phyloP scores from a whole-genome alignment of 2,888 invertebrate genomes.

The Chrysotoxum bicinctum region DNA sequence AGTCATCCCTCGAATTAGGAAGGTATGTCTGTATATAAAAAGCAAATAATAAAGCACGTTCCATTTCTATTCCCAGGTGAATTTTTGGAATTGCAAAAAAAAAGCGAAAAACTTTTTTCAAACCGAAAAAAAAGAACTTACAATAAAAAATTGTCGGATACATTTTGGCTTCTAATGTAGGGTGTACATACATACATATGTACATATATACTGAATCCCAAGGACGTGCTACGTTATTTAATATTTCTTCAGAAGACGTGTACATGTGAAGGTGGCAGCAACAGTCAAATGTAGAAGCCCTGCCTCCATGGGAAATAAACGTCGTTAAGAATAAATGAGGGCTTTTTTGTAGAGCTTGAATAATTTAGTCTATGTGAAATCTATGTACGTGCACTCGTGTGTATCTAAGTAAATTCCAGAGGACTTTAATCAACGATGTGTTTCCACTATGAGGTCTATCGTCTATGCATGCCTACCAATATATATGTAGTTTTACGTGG shows the following conservation, averaged over 20 bases:
- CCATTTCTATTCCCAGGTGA: slow-evolving; percentile 38
- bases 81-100: neutral
- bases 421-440: slow-evolving; percentile 47
- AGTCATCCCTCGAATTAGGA: slow-evolving; percentile 3
- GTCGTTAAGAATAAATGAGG: slow-evolving; percentile 33
- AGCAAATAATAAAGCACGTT: slow-evolving; percentile 60
- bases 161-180: slow-evolving; percentile 56
- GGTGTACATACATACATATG: slow-evolving; percentile 14
- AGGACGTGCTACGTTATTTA: slow-evolving; percentile 53
- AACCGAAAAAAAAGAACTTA: neutral
- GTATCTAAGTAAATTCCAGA: slow-evolving; percentile 23
- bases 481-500: neutral
- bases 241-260: neutral
- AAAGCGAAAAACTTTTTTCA: neutral
- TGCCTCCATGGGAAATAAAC: slow-evolving; percentile 11
- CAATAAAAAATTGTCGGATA: neutral
- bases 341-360: slow-evolving; percentile 40
- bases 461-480: neutral
- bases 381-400: slow-evolving; percentile 20
- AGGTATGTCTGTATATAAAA: neutral
- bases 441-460: neutral
- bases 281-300: slow-evolving; percentile 6
- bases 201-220: slow-evolving; percentile 20
- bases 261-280: slow-evolving; percentile 24
- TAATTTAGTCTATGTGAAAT: slow-evolving; percentile 58